phyloP scores from a whole-genome alignment of 53 echinoderm and acorn worm genomes.

The Arbacia lixula region DNA sequence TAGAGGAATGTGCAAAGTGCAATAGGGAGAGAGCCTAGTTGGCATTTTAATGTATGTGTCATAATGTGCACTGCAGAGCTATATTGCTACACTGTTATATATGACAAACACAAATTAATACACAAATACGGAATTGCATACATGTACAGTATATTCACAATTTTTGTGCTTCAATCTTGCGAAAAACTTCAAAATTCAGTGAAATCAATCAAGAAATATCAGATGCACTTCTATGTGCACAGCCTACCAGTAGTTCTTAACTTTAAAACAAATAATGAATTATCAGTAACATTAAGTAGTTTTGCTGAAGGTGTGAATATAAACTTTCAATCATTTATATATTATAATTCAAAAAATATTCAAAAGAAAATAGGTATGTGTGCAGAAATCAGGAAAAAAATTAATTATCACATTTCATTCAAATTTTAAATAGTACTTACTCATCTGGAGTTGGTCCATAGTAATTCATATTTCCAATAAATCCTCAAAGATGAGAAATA shows the following conservation, averaged over 20 bases:
- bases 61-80: slow-evolving; percentile 28
- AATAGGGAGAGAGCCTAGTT: not conserved
- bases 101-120: not conserved
- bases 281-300: too few relatives aligned
- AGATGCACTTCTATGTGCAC: too few relatives aligned
- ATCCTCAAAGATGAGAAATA: slow-evolving; percentile 16
- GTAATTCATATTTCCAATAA: slow-evolving; percentile 60
- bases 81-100: slow-evolving; percentile 2
- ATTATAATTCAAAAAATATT: too few relatives aligned
- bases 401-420: not conserved
- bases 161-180: not conserved
- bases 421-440: slow-evolving; percentile 34
- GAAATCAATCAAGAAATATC: too few relatives aligned
- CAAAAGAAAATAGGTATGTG: not conserved
- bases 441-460: slow-evolving; percentile 52
- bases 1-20: slow-evolving; percentile 58
- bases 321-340: too few relatives aligned
- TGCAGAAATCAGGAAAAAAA: not conserved
- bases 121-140: not conserved
- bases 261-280: too few relatives aligned
- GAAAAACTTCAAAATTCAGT: too few relatives aligned
- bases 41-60: slow-evolving; percentile 33
- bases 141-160: not conserved
- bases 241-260: too few relatives aligned
- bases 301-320: too few relatives aligned